Percentiles rank a stretch among this genome's conserved stretches.
These are phyloP conservation scores for Notodonta dromedarius DNA, from an alignment of 2,888 invertebrate species.

Conservation along the genomic window DNA sequence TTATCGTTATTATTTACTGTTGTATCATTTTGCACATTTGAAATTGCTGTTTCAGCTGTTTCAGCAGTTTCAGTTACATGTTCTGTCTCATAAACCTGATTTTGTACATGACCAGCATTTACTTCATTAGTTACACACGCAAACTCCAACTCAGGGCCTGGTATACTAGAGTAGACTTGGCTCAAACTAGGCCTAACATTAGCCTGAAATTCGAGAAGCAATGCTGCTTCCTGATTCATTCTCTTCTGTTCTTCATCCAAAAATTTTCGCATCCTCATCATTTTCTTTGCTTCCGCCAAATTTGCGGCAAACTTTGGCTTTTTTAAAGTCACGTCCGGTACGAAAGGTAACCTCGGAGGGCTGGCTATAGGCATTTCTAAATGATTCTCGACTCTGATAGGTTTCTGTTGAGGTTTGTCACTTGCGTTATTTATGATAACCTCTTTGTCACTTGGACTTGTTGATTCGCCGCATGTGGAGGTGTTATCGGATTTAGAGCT, in stretches of 20 bases:
- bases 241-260: slow-evolving; percentile 85
- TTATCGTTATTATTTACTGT: background rate
- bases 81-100: slow-evolving; percentile 26
- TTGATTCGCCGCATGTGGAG: slow-evolving; percentile 77
- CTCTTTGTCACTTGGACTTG: slow-evolving; percentile 81
- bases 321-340: slow-evolving; percentile 80
- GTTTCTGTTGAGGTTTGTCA: slow-evolving; percentile 56
- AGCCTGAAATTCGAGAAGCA: slow-evolving; percentile 77
- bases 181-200: slow-evolving; percentile 78
- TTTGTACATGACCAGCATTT: slow-evolving; percentile 26
- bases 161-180: slow-evolving; percentile 76
- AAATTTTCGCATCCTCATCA: slow-evolving; percentile 87
- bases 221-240: slow-evolving; percentile 79
- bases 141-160: slow-evolving; percentile 79
- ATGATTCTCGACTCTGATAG: slow-evolving; percentile 69
- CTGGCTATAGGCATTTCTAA: slow-evolving; percentile 65
- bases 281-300: slow-evolving; percentile 86
- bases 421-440: slow-evolving; percentile 45
- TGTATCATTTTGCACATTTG: background rate
- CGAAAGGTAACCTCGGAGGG: slow-evolving; percentile 69
- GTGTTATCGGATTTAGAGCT: slow-evolving; percentile 75
- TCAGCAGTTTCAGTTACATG: slow-evolving; percentile 18
- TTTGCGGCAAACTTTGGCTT: slow-evolving; percentile 89
- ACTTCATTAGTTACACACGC: slow-evolving; percentile 63
- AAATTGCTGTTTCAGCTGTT: background rate